Evolutionary conservation across 2,888 invertebrate genomes (phyloP).

Genomic region (Hyppa rectilinea): DNA sequence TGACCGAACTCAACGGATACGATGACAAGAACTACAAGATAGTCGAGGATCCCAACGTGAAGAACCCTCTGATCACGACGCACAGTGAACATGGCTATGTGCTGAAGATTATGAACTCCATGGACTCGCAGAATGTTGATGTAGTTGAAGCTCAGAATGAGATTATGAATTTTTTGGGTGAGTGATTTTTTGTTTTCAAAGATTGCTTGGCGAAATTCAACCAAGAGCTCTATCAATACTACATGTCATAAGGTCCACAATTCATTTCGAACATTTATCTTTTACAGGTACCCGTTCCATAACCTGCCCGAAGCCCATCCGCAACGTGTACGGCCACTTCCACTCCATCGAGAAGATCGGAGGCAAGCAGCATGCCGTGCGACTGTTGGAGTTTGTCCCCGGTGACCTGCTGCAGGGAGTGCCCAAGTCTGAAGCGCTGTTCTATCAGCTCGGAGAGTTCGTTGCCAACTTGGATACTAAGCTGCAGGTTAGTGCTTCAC

Average conservation of each 20-base stretch:
- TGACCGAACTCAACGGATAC: conserved; percentile 93
- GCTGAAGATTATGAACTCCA: conserved; percentile 95
- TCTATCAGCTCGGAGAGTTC: conserved; percentile 94
- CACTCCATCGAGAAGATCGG: conserved; percentile 90
- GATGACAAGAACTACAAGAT: conserved; percentile 95
- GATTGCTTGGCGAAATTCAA: too few species aligned
- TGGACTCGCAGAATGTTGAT: conserved; percentile 93
- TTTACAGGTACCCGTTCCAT: conserved; percentile 90
- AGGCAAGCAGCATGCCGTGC: conserved; percentile 92
- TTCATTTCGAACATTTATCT: background rate
- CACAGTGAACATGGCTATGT: conserved; percentile 92
- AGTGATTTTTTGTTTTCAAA: conserved; percentile 70
- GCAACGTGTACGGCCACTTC: conserved; percentile 92
- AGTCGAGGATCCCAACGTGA: conserved; percentile 89
- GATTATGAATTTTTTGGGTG: conserved; percentile 93
- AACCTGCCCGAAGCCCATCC: conserved; percentile 93
- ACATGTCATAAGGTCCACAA: too few species aligned
- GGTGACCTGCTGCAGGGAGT: conserved; percentile 93
- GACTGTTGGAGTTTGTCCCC: conserved; percentile 94
- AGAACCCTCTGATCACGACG: conserved; percentile 91
- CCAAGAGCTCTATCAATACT: too few species aligned
- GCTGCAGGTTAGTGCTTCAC: conserved; percentile 90
- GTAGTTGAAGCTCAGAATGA: conserved; percentile 94
- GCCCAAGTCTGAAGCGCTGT: conserved; percentile 90
- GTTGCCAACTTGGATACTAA: conserved; percentile 93